Evolutionary conservation across 2,888 invertebrate species (phyloP).

Genomic region (Melitaea athalia): DNA sequence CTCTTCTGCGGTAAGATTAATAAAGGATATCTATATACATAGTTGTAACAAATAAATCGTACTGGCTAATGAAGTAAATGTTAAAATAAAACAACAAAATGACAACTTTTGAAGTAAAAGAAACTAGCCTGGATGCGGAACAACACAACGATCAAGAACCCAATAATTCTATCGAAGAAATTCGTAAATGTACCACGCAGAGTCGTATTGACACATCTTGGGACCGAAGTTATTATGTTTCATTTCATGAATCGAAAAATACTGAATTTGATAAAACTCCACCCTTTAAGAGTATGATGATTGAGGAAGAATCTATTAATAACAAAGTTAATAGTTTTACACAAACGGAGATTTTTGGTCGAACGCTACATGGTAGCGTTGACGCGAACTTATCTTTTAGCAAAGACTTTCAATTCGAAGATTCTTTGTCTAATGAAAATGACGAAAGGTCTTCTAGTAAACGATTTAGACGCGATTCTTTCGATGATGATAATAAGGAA

Average conservation of each 20-base stretch:
- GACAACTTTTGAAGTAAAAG: constrained; percentile 44
- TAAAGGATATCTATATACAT: background rate
- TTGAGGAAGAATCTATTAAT: constrained; percentile 52
- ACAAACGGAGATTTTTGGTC: constrained; percentile 60
- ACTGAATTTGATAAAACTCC: constrained; percentile 56
- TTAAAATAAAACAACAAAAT: constrained; percentile 24
- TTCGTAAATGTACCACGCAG: constrained; percentile 60
- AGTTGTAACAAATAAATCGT: background rate
- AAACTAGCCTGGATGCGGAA: constrained; percentile 47
- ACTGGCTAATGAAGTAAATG: constrained; percentile 16
- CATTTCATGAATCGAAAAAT: constrained; percentile 52
- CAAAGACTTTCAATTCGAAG: constrained; percentile 58
- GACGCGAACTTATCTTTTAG: constrained; percentile 62
- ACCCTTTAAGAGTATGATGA: constrained; percentile 62
- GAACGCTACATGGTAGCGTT: constrained; percentile 48
- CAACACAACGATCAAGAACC: constrained; percentile 31
- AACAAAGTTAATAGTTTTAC: constrained; percentile 56
- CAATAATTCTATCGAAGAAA: constrained; percentile 62
- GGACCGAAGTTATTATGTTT: constrained; percentile 57
- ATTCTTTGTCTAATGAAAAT: constrained; percentile 55
- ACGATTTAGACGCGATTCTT: constrained; percentile 60
- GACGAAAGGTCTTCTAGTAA: constrained; percentile 55
- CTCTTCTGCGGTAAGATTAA: background rate
- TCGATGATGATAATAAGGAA: constrained; percentile 56
- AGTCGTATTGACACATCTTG: constrained; percentile 62